phyloP scores from a whole-genome alignment of 1,140 invertebrate species.

The Cepaea nemoralis region DNA sequence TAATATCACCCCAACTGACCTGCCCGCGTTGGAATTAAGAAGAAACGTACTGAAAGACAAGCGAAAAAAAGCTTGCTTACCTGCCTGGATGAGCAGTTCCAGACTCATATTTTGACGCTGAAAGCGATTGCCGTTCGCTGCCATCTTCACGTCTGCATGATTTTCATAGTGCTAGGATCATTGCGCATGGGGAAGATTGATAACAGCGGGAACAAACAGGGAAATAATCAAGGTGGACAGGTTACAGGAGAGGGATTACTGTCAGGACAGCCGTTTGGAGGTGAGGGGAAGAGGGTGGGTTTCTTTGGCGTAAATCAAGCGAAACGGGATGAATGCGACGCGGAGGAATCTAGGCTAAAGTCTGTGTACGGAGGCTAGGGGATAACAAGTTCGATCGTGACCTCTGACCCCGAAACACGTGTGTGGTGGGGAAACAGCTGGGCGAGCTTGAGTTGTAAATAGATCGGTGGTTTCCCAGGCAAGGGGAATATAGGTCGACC shows the following conservation, averaged over 20 bases:
- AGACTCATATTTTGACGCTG: conserved; percentile 35
- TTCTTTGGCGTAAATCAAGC: neutral
- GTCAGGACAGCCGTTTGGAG: too few relatives aligned
- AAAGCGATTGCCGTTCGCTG: conserved; percentile 17
- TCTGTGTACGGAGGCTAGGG: conserved; percentile 8
- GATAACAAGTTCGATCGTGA: conserved; percentile 38
- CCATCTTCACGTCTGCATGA: conserved; percentile 28
- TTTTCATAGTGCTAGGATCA: conserved; percentile 32
- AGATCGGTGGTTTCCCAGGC: neutral
- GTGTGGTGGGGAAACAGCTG: conserved; percentile 35
- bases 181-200: conserved; percentile 26
- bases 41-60: neutral
- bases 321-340: neutral
- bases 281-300: too few relatives aligned
- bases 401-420: conserved; percentile 38
- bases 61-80: conserved; percentile 7
- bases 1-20: neutral
- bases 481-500: too few relatives aligned
- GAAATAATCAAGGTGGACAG: too few relatives aligned
- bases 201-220: conserved; percentile 39
- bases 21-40: neutral
- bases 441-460: neutral
- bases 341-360: conserved; percentile 19
- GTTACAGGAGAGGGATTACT: too few relatives aligned
- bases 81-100: conserved; percentile 37